These are phyloP conservation scores for Amphipyra berbera DNA, from an alignment of 2,888 invertebrate genomes.

Conservation along the genomic window DNA sequence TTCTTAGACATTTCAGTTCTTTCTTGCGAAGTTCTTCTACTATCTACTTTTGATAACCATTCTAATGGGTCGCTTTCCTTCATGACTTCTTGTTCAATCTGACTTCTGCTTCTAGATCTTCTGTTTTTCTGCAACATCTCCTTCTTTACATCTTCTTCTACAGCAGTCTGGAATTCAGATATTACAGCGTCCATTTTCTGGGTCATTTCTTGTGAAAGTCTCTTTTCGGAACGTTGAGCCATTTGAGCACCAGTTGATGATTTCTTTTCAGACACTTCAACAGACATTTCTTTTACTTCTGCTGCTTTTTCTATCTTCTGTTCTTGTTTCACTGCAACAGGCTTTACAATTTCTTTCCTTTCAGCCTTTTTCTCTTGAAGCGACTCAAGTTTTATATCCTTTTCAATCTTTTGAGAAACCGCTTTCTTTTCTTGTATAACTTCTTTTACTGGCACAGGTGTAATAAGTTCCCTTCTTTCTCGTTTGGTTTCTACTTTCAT, in stretches of 20 bases:
- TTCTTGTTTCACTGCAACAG: conserved; percentile 37
- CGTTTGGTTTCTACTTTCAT: conserved; percentile 31
- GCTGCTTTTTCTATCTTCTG: conserved; percentile 31
- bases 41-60: conserved; percentile 72
- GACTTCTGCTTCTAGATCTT: conserved; percentile 75
- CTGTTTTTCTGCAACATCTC: conserved; percentile 56
- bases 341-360: conserved; percentile 43
- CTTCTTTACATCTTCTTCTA: conserved; percentile 66
- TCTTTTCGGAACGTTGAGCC: conserved; percentile 79
- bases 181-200: conserved; percentile 82
- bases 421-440: conserved; percentile 35
- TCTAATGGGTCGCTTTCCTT: conserved; percentile 73
- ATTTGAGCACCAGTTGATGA: conserved; percentile 77
- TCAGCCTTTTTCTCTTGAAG: conserved; percentile 49
- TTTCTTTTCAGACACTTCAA: conserved; percentile 45
- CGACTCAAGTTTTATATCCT: conserved; percentile 32
- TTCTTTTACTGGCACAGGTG: conserved; percentile 39
- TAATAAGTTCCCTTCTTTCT: conserved; percentile 20
- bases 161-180: conserved; percentile 79
- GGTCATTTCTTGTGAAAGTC: conserved; percentile 75
- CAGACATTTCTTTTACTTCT: conserved; percentile 15
- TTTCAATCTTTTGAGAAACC: conserved; percentile 39
- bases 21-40: conserved; percentile 58
- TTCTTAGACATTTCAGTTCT: conserved; percentile 53
- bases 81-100: conserved; percentile 72